Percentiles rank a stretch among this genome's conserved stretches.
phyloP scores from a whole-genome alignment of 2,797 vertebrate species.

The Agapornis canus region DNA sequence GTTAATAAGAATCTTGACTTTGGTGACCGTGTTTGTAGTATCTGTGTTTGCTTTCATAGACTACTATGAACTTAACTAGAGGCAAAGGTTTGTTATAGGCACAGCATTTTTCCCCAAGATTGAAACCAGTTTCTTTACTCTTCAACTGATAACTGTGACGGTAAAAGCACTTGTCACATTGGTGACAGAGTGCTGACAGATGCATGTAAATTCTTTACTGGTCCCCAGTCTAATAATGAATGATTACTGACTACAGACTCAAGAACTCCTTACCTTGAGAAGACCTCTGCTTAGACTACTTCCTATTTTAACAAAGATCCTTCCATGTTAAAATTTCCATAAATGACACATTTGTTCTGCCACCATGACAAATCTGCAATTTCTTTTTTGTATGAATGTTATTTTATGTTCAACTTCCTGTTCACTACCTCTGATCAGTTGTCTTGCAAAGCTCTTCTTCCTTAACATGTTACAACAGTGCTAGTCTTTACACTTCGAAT shows the following conservation, averaged over 20 bases:
- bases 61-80: background rate
- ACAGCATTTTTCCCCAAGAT: background rate
- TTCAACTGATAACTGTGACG: background rate
- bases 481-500: background rate
- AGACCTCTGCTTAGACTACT: background rate
- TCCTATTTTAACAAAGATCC: background rate
- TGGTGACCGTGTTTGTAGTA: background rate
- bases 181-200: background rate
- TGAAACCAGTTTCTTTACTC: background rate
- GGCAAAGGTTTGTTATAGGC: background rate
- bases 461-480: rapidly evolving
- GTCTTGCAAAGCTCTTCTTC: background rate
- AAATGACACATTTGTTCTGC: background rate
- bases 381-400: background rate
- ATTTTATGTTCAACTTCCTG: background rate
- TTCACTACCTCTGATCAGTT: background rate
- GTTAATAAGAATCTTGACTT: background rate
- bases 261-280: background rate
- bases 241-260: background rate
- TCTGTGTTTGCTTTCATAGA: background rate
- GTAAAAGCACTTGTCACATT: background rate
- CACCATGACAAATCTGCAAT: background rate
- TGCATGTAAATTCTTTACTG: background rate
- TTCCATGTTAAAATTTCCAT: background rate
- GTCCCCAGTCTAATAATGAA: background rate